Conservation (phyloP, 2,113 vertebrate species). For the Chelonoidis abingdonii region DNA sequence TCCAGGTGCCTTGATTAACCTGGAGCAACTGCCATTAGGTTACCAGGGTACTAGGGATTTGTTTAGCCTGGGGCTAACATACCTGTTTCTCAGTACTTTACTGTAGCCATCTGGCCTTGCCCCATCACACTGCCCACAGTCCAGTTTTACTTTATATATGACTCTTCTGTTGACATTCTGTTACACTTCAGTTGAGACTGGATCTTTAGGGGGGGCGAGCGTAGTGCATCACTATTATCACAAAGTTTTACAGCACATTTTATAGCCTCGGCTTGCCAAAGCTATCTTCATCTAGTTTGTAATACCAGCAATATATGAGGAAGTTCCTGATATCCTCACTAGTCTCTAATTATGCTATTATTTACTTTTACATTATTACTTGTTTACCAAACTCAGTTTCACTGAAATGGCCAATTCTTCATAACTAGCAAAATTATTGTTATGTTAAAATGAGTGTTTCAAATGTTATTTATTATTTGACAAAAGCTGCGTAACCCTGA, state of each 20-base stretch:
- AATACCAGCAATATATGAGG: background rate
- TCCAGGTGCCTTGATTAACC: no score
- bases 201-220: conserved; percentile 8
- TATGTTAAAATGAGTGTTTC: conserved; percentile 71
- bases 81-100: no score
- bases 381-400: conserved; percentile 66
- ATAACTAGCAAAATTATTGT: conserved; percentile 67
- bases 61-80: no score
- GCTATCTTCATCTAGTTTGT: conserved; percentile 39
- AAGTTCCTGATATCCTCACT: conserved; percentile 48
- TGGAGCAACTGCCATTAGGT: no score
- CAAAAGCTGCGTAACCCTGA: conserved; percentile 83
- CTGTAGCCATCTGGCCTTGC: no score
- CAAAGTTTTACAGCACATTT: conserved; percentile 46
- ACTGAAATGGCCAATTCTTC: conserved; percentile 50
- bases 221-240: conserved; percentile 10
- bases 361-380: conserved; percentile 57
- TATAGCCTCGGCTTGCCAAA: conserved; percentile 44
- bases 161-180: background rate
- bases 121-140: background rate
- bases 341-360: conserved; percentile 65
- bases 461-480: conserved; percentile 79
- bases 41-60: no score
- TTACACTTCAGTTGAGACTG: background rate
- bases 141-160: conserved; percentile 14